Evolutionary conservation across 1,140 invertebrate genomes (phyloP).

Genomic region (Pemphigus obesinymphae): DNA sequence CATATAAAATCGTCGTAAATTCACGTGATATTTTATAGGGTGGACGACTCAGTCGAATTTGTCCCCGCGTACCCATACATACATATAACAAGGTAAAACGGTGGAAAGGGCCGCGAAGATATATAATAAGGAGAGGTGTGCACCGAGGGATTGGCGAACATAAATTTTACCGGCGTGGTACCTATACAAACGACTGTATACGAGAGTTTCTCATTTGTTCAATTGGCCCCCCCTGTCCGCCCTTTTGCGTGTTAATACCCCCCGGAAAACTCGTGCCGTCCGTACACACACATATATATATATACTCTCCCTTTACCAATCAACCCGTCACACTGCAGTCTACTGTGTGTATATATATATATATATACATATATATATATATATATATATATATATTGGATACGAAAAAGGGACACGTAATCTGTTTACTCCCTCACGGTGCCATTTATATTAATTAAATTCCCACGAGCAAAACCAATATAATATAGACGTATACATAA

Average conservation of each 20-base stretch:
- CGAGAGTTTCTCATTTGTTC: constrained; percentile 38
- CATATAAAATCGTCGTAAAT: background rate
- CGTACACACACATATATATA: too few species aligned
- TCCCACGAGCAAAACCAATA: constrained; percentile 33
- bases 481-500: background rate
- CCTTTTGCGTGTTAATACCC: constrained; percentile 27
- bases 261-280: background rate
- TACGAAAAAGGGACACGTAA: constrained; percentile 40
- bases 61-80: background rate
- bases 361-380: background rate
- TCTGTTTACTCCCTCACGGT: constrained; percentile 16
- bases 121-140: background rate
- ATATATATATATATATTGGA: background rate
- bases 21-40: background rate
- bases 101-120: background rate
- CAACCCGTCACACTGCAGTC: background rate
- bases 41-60: background rate
- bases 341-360: background rate
- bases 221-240: background rate
- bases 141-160: background rate
- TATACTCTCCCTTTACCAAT: background rate
- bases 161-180: background rate
- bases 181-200: background rate
- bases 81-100: background rate
- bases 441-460: constrained; percentile 41